Base-by-base conservation (phyloP, 2,113 vertebrate genomes). In the Plecturocebus donacophilus region DNA sequence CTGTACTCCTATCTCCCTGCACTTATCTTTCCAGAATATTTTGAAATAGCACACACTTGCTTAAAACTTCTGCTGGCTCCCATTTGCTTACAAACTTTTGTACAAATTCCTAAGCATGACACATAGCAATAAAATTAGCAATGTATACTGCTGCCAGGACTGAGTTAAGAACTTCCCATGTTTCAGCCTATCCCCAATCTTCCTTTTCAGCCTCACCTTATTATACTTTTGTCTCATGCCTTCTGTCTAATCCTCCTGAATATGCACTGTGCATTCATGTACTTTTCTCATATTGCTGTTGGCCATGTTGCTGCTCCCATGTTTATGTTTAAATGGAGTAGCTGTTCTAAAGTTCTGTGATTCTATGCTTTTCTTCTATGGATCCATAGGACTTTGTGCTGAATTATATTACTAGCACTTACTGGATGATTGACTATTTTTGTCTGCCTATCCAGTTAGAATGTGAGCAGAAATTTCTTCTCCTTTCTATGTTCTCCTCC, bases 11-110 rank as follows among this genome's bases (percentile, higher is more conserved):
- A 90, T 83, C 27, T 90, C 27, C 35, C 27, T 81, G 54, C 25
- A 40, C n/a, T 94, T 92, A 40, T 17, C 27, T 92, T 92, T 66
- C 25, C 35, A 90, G 92, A 96, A 91, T 47, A 79, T 70, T 49
- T 42, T 35, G 56, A 79, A 58, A 56, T 5, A 54, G 42, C 75
- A 79, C 35, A 75, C 35, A 19, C 17, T 71, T 87, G 13, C 54
- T 90, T 79, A 92, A 83, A 92, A 75, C 23, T 75, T 93, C 61
- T 71, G 32, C 80, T 94, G 35, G 54, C 8, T 91, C n/a, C 3
- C 16, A 52, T 38, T 3, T 85, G 19, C 83, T 20, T 42, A 95
- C 70, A 76, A 42, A 90, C 71, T 54, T 32, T 54, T 49, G 30
- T 52, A 68, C 13, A 58, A 85, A 81, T 75, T 86, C 14, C 35